Percentiles rank a stretch among this genome's conserved stretches.
Evolutionary conservation across 2,797 vertebrate genomes (phyloP).

Genomic region (Sardinella longiceps): DNA sequence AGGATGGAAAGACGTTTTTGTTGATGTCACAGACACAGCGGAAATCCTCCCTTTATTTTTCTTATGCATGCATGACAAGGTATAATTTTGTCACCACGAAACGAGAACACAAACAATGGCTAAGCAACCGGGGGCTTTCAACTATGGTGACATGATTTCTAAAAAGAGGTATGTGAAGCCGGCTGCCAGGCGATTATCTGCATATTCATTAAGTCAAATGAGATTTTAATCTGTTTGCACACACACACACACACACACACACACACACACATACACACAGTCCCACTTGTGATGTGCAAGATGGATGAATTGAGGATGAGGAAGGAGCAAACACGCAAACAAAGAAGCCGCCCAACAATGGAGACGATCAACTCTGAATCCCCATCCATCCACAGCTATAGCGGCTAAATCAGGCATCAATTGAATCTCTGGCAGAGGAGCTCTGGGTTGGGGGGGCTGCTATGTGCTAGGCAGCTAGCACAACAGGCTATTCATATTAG

Average conservation of each 20-base stretch:
- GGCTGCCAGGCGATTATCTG: background rate
- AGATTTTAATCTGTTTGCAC: conserved; percentile 10
- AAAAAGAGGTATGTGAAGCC: background rate
- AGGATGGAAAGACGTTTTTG: background rate
- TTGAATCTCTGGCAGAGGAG: background rate
- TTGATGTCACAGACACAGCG: background rate
- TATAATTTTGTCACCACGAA: background rate
- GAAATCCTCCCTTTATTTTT: background rate
- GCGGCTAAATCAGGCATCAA: background rate
- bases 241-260: background rate
- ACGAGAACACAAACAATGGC: background rate
- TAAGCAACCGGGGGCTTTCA: background rate
- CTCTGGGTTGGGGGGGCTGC: background rate
- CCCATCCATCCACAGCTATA: background rate
- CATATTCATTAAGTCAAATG: background rate
- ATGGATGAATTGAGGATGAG: background rate
- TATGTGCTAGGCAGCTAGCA: background rate
- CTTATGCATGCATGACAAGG: background rate
- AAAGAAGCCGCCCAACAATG: background rate
- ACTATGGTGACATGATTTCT: background rate
- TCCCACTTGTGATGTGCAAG: background rate
- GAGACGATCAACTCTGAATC: background rate
- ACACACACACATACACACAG: background rate
- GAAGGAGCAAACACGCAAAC: background rate
- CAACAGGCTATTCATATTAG: background rate